A percentile compares a stretch with the other conserved stretches of the same genome.
Conservation (phyloP, 2,888 invertebrate species). For the Acanthacorydalis orientalis region DNA sequence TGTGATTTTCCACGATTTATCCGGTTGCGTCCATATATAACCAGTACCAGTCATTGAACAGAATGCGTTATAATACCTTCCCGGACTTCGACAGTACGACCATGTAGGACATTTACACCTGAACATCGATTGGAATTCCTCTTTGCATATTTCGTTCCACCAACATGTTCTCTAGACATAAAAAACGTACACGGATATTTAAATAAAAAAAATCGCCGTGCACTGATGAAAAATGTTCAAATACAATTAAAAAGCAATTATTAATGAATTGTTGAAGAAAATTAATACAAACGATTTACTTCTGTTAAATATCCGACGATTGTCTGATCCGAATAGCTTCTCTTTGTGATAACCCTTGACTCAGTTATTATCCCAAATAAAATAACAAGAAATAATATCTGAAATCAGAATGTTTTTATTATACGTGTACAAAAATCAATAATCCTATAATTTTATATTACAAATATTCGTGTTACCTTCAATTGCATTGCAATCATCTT, state of each 20-base stretch:
- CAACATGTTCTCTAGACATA: constrained; percentile 66
- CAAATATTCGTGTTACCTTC: background rate
- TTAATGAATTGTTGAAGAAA: background rate
- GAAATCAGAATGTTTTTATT: constrained; percentile 8
- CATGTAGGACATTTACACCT: constrained; percentile 77
- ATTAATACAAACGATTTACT: constrained; percentile 29
- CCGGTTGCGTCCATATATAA: constrained; percentile 78
- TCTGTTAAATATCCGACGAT: constrained; percentile 69
- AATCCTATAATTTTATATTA: background rate
- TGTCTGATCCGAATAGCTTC: constrained; percentile 66
- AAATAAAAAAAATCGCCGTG: background rate
- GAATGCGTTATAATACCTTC: constrained; percentile 77
- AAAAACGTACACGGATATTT: background rate
- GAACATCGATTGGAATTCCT: constrained; percentile 75
- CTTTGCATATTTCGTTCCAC: constrained; percentile 89
- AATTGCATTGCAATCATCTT: background rate
- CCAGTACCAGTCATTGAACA: constrained; percentile 83
- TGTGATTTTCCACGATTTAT: constrained; percentile 23
- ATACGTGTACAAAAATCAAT: constrained; percentile 19
- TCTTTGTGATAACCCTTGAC: constrained; percentile 32
- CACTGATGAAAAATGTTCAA: background rate
- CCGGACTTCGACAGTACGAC: constrained; percentile 78
- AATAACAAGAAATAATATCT: constrained; percentile 20
- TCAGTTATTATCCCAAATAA: background rate
- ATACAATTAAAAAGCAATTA: background rate